Evolutionary conservation across 1,140 invertebrate species (phyloP), one percentile per base, ranked within the genome.

Genomic region (Diplogasteroides magnus): DNA sequence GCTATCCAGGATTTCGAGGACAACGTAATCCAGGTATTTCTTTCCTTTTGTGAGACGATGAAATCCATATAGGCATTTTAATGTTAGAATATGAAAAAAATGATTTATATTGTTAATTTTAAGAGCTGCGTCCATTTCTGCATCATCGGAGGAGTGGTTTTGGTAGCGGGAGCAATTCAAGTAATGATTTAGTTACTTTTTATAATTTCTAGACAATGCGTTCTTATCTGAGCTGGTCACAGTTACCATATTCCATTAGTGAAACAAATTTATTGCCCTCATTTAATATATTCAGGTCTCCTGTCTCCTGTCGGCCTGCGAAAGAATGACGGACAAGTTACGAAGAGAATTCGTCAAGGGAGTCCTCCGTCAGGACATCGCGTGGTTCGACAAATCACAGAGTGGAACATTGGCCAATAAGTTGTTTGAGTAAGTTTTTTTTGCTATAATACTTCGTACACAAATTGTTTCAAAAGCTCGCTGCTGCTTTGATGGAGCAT

Each of bases 321-420:
- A 85, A 65, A 72, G 83, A 61, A 89, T 92, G 85, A 91, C 94
- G 78, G 85, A 88, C 27, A 94, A 92, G 92, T 93, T 91, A 83
- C 92, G 94, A 80, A 88, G 89, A 1, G 89, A 91, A 75, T n/a
- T n/a, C n/a, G n/a, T n/a, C n/a, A n/a, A n/a, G n/a, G n/a, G n/a
- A n/a, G n/a, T n/a, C n/a, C n/a, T n/a, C n/a, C n/a, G n/a, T n/a
- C n/a, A n/a, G n/a, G n/a, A n/a, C n/a, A n/a, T n/a, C n/a, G n/a
- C n/a, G n/a, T n/a, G n/a, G n/a, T n/a, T n/a, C n/a, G n/a, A n/a
- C n/a, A n/a, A n/a, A n/a, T n/a, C n/a, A n/a, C 89, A 90, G 27
- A 88, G 89, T 23, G 90, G 91, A 77, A 91, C 92, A 79, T 91
- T 94, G 77, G 90, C 91, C 65, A 91, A 89, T 59, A 88, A 90